Evolutionary conservation across 2,797 vertebrate genomes (phyloP).

Genomic region (Numenius phaeopus): DNA sequence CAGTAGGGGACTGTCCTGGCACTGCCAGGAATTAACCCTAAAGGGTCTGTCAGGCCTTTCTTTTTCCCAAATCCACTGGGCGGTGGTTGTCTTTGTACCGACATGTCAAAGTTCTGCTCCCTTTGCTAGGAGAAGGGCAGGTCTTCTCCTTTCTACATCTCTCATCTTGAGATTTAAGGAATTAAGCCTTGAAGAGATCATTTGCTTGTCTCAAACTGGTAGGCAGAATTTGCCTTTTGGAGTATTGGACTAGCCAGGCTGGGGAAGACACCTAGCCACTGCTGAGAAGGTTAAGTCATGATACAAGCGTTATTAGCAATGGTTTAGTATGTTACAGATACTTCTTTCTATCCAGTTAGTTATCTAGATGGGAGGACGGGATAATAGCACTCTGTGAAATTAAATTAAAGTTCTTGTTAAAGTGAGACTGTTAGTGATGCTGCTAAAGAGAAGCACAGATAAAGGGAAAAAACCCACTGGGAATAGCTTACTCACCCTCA

Average conservation of each 20-base stretch:
- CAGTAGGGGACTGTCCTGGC: background rate
- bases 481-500: conserved; percentile 67
- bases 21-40: background rate
- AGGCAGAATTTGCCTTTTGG: background rate
- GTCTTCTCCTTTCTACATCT: background rate
- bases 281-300: background rate
- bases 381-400: background rate
- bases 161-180: background rate
- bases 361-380: background rate
- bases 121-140: background rate
- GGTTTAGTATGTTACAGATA: accelerated
- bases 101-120: background rate
- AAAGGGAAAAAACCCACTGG: background rate
- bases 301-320: too few relatives aligned
- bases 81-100: background rate
- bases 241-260: background rate
- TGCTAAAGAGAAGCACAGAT: background rate
- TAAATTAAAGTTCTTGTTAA: background rate
- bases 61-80: background rate
- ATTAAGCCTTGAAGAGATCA: background rate
- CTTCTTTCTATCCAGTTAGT: too few relatives aligned
- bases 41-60: background rate
- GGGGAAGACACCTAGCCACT: background rate
- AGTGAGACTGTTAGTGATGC: background rate
- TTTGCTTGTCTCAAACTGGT: background rate